Base-by-base conservation (phyloP, 2,888 invertebrate genomes). In the Drosophila pseudotakahashii region DNA sequence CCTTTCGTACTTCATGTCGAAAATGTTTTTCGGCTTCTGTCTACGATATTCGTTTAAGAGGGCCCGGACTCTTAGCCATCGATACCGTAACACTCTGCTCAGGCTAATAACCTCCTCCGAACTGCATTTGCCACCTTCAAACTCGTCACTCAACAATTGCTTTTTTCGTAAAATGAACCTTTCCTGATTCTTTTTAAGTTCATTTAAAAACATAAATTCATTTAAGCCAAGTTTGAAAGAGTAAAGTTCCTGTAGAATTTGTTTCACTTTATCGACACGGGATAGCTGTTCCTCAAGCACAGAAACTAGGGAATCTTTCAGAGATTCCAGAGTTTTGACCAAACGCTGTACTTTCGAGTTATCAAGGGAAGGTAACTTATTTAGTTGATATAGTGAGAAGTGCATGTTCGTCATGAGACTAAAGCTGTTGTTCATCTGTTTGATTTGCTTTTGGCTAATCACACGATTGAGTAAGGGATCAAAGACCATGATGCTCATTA, bases 401-500 rank as follows among this genome's bases (percentile, higher is more conserved):
- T 51, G 39, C 5, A 51, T 7, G 11, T n/a, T 30, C 2, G 50
- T 10, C 4, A 41, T 32, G 7, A 51, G 16, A 10, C 39, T 39
- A n/a, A 41, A 51, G 30, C 30, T 50, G 10, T 4, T 2, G 9
- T 51, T 41, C 30, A 58, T 30, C 7, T 23, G 30, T 11, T 41
- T 9, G 1, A 58, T 13, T 14, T 58, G 39, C 5, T 10, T 1
- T 5, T 58, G 58, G 32, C 10, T 50, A 1, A 58, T 39, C n/a
- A 58, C 51, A 13, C 39, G 16, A 6, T 50, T 58, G 2, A 58
- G 19, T 7, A 51, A 10, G 2, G 32, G 7, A 41, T 58, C 58
- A 7, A 5, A 23, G 19, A 58, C 9, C 7, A 4, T n/a, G 0
- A 58, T 5, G 3, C 4, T 9, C 0, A 58, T 30, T n/a, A 2